Base-by-base conservation (phyloP, 2,888 invertebrate genomes). In the Graphium colonna region DNA sequence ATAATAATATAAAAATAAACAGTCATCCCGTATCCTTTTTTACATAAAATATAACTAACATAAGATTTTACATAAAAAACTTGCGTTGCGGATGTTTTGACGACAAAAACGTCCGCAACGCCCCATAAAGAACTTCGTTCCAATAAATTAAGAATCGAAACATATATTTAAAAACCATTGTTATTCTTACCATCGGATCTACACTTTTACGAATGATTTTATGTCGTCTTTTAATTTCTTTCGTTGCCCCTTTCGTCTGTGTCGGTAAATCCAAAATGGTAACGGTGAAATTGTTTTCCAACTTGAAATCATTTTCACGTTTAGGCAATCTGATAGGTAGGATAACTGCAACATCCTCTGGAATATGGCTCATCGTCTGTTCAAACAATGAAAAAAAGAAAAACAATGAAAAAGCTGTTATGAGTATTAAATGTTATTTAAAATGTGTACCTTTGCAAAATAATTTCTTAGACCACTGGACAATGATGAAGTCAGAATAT, bases 201-300 rank as follows among this genome's bases (percentile, higher is more conserved):
- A 80, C 75, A 52, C 83, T 78, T 1, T 64, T 70, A 33, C 81
- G 74, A 7, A 90, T 56, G 17, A 68, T 57, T 17, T 78, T 71
- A 13, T 82, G 80, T 28, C 75, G 65, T 18, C 51, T 62, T 39
- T 71, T 69, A 2, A 90, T 73, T 45, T 53, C 60, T 53, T 52
- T 59, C 55, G 40, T 28, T 18, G 38, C 39, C 12, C 43, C 38
- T 48, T 43, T 61, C 55, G 26, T 57, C 60, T 13, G 68, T 8
- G 39, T 71, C 4, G 90, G 89, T 0, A 91, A 67, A 51, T 85
- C 79, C 47, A 91, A 60, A 55, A 90, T 71, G 1, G 86, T 87
- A 8, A 91, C 86, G 5, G 90, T 88, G 62, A 91, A 90, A 57
- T 82, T 77, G 60, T 91, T 91, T 51, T 79, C 73, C 36, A 90